These are phyloP conservation scores for Apoderus coryli DNA, from an alignment of 2,888 invertebrate genomes.

Conservation along the genomic window DNA sequence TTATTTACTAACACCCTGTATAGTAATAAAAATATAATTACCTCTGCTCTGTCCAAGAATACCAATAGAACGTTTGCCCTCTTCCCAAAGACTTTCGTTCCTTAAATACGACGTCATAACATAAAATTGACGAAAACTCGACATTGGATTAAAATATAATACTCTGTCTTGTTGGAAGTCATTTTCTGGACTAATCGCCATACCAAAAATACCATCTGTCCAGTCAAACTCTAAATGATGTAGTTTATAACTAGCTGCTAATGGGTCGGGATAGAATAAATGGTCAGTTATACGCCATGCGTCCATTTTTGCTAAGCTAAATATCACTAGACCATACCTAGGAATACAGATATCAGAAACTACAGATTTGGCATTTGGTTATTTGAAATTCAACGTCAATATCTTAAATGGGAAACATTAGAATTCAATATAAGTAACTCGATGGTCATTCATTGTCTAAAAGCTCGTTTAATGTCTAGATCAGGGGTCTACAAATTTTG, in stretches of 20 bases:
- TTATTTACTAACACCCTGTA: too few species aligned
- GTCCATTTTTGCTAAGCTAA: slow-evolving; percentile 38
- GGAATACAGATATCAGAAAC: neutral
- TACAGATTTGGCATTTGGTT: neutral
- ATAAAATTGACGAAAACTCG: slow-evolving; percentile 64
- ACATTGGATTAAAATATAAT: slow-evolving; percentile 68
- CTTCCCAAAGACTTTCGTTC: slow-evolving; percentile 39
- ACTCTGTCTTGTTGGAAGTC: slow-evolving; percentile 41
- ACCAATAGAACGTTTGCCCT: slow-evolving; percentile 26
- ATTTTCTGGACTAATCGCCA: slow-evolving; percentile 45
- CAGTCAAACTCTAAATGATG: slow-evolving; percentile 67
- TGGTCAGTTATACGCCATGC: slow-evolving; percentile 57
- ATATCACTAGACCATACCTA: slow-evolving; percentile 30
- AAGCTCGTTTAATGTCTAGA: too few species aligned
- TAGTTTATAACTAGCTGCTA: slow-evolving; percentile 58
- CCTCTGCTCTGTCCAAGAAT: slow-evolving; percentile 38
- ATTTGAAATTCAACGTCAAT: too few species aligned
- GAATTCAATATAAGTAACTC: too few species aligned
- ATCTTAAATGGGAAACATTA: too few species aligned
- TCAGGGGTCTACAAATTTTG: too few species aligned
- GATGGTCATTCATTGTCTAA: too few species aligned
- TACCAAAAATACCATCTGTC: slow-evolving; percentile 68
- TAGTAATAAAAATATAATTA: too few species aligned
- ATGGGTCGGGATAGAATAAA: slow-evolving; percentile 55
- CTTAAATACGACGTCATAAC: slow-evolving; percentile 51